Evolutionary conservation across 2,888 invertebrate genomes (phyloP).

Genomic region (Hoplodrina ambigua): DNA sequence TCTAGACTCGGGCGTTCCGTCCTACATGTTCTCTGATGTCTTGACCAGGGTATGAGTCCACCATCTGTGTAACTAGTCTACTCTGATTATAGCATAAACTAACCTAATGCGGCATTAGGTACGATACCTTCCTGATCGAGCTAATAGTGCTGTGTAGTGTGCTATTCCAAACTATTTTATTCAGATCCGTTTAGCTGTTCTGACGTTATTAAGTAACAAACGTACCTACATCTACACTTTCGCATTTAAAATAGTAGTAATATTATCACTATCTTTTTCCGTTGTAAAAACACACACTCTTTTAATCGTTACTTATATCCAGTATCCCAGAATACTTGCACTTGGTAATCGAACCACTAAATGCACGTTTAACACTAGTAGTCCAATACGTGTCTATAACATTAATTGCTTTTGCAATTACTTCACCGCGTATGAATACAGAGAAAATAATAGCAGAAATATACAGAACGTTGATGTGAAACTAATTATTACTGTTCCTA

Average conservation of each 20-base stretch:
- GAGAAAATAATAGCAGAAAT: conserved; percentile 18
- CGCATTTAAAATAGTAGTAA: too few relatives aligned
- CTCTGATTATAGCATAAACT: background rate
- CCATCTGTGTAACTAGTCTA: too few relatives aligned
- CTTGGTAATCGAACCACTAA: background rate
- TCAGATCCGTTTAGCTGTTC: too few relatives aligned
- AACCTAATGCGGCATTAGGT: background rate
- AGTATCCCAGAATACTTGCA: background rate
- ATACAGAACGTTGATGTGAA: conserved; percentile 29
- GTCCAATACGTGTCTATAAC: background rate
- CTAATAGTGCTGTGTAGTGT: too few relatives aligned
- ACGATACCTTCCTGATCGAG: background rate
- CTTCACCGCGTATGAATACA: conserved; percentile 5
- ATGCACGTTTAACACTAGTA: background rate
- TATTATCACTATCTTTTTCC: too few relatives aligned
- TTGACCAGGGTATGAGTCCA: too few relatives aligned
- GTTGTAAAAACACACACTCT: background rate
- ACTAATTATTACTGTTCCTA: conserved; percentile 39
- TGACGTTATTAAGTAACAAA: too few relatives aligned
- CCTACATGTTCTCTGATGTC: background rate
- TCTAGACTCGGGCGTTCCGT: background rate
- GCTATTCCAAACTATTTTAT: too few relatives aligned
- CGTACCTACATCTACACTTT: too few relatives aligned
- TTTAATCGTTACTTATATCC: background rate
- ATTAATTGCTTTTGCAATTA: conserved; percentile 7